phyloP scores from a whole-genome alignment of 2,888 invertebrate genomes.

The Eueremaeus valkanovi region DNA sequence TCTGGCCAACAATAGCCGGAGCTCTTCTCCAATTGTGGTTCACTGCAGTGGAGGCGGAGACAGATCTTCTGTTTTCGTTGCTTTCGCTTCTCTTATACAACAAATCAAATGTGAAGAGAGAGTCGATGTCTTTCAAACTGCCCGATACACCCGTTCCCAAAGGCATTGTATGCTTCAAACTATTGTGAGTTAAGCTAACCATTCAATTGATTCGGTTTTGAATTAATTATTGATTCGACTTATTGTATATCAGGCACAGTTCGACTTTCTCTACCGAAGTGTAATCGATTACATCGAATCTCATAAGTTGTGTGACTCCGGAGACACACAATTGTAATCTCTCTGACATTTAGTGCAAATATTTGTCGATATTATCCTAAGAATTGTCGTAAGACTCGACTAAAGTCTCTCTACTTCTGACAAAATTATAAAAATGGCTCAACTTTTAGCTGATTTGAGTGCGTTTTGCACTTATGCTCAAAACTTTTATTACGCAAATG shows the following conservation, averaged over 20 bases:
- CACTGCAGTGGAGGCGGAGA: conserved; percentile 70
- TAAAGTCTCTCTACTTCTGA: not conserved
- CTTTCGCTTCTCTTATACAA: conserved; percentile 76
- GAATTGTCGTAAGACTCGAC: too few species aligned
- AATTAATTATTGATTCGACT: conserved; percentile 22
- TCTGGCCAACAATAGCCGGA: conserved; percentile 34
- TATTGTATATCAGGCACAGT: conserved; percentile 68
- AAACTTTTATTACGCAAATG: too few species aligned
- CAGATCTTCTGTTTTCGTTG: conserved; percentile 82
- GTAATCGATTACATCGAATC: conserved; percentile 56
- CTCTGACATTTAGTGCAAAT: too few species aligned
- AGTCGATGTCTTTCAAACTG: conserved; percentile 78
- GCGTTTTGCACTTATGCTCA: not conserved
- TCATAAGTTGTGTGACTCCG: conserved; percentile 47
- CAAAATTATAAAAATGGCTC: not conserved
- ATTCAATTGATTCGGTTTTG: too few species aligned
- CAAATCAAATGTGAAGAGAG: conserved; percentile 77
- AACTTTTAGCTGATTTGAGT: not conserved
- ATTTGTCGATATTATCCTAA: too few species aligned
- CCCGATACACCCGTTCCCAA: conserved; percentile 77
- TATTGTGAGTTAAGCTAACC: conserved; percentile 62
- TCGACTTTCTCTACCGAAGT: conserved; percentile 87
- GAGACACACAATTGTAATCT: conserved; percentile 48
- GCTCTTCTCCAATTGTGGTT: conserved; percentile 39
- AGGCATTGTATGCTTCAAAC: conserved; percentile 77